Percentiles rank a stretch among this genome's conserved stretches.
phyloP scores from a whole-genome alignment of 2,113 vertebrate species.

The Jaculus jaculus region DNA sequence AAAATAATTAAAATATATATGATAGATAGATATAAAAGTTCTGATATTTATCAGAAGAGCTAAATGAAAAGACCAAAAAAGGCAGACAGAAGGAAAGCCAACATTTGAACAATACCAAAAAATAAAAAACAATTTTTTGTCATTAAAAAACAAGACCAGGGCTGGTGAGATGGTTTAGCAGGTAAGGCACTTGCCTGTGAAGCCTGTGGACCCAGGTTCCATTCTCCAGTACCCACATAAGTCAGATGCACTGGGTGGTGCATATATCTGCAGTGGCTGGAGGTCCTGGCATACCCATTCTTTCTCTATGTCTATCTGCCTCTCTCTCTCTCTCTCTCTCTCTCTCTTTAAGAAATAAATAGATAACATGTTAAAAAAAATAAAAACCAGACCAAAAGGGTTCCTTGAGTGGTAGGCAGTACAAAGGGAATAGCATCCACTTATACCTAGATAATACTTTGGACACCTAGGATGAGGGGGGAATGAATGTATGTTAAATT shows the following conservation, averaged over 20 bases:
- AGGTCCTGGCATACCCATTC: too few relatives aligned
- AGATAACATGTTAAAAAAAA: not conserved
- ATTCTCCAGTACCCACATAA: too few relatives aligned
- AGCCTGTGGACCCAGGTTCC: too few relatives aligned
- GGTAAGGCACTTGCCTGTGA: too few relatives aligned
- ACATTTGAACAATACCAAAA: not conserved
- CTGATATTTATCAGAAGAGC: not conserved
- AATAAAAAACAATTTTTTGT: not conserved
- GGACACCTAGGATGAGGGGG: not conserved
- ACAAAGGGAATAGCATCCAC: not conserved
- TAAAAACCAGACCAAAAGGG: not conserved
- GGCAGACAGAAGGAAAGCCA: not conserved
- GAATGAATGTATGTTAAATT: not conserved
- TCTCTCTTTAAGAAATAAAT: too few relatives aligned
- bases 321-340: too few relatives aligned
- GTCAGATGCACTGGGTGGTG: too few relatives aligned
- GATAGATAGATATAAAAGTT: not conserved
- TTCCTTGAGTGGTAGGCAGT: not conserved
- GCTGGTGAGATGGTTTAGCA: too few relatives aligned
- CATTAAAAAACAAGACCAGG: not conserved
- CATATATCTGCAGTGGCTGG: too few relatives aligned
- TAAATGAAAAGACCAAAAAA: not conserved
- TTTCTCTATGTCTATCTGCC: too few relatives aligned
- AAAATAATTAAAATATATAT: not conserved
- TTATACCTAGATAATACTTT: not conserved